A percentile compares a stretch with the other conserved stretches of the same genome.
Conservation (phyloP, 2,797 vertebrate species). For the Zalophus californianus region DNA sequence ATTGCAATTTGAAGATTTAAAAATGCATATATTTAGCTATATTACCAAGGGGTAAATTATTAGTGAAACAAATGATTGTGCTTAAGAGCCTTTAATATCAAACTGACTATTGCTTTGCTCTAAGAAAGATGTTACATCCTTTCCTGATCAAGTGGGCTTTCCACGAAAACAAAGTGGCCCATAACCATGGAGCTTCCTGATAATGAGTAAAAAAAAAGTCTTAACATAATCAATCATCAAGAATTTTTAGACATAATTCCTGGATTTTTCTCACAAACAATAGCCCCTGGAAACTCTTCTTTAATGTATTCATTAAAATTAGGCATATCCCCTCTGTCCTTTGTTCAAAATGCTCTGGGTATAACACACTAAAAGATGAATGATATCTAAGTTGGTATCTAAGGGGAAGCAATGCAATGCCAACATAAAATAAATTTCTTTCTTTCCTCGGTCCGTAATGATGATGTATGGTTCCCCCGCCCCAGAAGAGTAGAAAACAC, state of each 20-base stretch:
- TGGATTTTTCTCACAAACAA: slow-evolving; percentile 14
- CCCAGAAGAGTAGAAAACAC: slow-evolving; percentile 58
- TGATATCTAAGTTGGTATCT: neutral
- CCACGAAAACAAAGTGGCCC: neutral
- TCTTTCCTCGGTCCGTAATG: neutral
- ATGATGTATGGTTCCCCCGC: neutral
- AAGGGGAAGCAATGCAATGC: slow-evolving; percentile 2
- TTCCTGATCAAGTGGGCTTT: neutral
- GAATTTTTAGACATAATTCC: neutral
- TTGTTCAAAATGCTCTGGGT: slow-evolving; percentile 70
- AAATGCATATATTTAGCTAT: neutral
- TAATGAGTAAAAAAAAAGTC: neutral
- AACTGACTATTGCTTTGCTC: neutral
- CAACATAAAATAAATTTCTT: neutral
- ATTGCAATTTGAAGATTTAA: neutral
- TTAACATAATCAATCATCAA: slow-evolving; percentile 31
- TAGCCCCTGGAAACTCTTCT: neutral
- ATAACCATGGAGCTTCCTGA: neutral
- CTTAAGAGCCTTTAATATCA: slow-evolving; percentile 12
- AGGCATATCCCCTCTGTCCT: neutral
- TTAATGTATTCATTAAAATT: neutral
- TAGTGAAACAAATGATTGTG: neutral
- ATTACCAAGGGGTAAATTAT: neutral
- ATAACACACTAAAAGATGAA: slow-evolving; percentile 9
- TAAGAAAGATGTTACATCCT: neutral